Conservation (phyloP, 2,113 vertebrate genomes). For the Ceyx cyanopectus region DNA sequence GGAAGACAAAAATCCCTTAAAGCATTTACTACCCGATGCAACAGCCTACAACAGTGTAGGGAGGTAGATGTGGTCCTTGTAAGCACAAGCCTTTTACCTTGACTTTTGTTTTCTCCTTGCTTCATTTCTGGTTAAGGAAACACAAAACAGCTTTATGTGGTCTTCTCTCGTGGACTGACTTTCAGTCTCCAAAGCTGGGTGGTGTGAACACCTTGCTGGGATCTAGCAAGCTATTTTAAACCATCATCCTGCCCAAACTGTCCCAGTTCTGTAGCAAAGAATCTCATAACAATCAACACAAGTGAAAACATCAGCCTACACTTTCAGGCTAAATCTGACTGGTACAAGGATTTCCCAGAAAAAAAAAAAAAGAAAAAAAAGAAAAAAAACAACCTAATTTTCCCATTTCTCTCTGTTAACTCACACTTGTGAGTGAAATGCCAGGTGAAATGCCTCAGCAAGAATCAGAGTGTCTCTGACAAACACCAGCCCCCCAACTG, state of each 20-base stretch:
- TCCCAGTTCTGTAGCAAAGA: not conserved
- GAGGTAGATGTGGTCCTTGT: not conserved
- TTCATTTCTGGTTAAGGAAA: not conserved
- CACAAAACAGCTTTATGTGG: not conserved
- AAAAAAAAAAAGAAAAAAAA: not conserved
- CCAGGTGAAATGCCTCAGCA: not conserved
- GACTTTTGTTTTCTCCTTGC: not conserved
- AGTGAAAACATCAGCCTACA: constrained; percentile 10
- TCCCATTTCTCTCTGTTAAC: not conserved
- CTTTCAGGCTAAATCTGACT: not conserved
- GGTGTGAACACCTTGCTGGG: not conserved
- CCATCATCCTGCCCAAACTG: not conserved
- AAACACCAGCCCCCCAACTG: not conserved
- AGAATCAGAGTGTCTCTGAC: not conserved
- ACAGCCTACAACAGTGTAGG: not conserved
- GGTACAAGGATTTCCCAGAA: not conserved
- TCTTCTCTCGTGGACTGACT: not conserved
- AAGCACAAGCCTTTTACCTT: not conserved
- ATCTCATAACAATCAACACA: not conserved
- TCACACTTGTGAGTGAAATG: not conserved
- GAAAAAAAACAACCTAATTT: not conserved
- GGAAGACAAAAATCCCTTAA: not conserved
- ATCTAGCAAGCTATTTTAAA: not conserved
- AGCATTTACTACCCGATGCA: not conserved
- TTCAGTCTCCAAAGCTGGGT: not conserved